Evolutionary conservation across 1,140 invertebrate genomes (phyloP).

Genomic region (Pissodes strobi): DNA sequence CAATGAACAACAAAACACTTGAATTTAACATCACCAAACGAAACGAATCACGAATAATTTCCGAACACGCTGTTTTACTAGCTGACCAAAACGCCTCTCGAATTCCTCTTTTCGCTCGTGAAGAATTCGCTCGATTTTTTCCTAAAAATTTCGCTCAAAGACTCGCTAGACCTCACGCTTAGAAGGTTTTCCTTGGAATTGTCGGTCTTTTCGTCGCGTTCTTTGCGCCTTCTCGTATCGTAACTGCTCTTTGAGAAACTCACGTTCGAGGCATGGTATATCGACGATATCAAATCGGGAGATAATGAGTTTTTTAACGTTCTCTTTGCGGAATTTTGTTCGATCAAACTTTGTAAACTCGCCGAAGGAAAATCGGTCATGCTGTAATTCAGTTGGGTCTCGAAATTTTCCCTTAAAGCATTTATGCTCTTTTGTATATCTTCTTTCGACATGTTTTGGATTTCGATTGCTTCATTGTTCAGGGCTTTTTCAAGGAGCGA

Average conservation of each 20-base stretch:
- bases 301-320: constrained; percentile 12
- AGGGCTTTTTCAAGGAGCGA: constrained; percentile 38
- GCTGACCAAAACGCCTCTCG: too few species aligned
- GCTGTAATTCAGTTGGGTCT: constrained; percentile 23
- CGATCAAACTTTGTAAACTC: constrained; percentile 34
- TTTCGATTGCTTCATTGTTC: constrained; percentile 14
- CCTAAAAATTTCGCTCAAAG: constrained; percentile 15
- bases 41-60: neutral
- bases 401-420: constrained; percentile 31
- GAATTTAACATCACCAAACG: neutral
- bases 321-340: neutral
- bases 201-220: neutral
- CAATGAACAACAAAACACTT: neutral
- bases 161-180: constrained; percentile 11
- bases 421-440: constrained; percentile 34
- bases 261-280: constrained; percentile 18
- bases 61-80: neutral
- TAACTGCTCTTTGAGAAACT: constrained; percentile 3
- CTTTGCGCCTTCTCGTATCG: constrained; percentile 10
- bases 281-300: constrained; percentile 26
- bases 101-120: neutral
- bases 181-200: neutral
- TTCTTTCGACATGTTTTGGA: constrained; percentile 24
- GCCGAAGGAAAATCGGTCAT: constrained; percentile 18
- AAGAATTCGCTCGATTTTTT: constrained; percentile 21